These are phyloP conservation scores for Gymnocheta viridis DNA, from an alignment of 2,888 invertebrate genomes.

Conservation along the genomic window DNA sequence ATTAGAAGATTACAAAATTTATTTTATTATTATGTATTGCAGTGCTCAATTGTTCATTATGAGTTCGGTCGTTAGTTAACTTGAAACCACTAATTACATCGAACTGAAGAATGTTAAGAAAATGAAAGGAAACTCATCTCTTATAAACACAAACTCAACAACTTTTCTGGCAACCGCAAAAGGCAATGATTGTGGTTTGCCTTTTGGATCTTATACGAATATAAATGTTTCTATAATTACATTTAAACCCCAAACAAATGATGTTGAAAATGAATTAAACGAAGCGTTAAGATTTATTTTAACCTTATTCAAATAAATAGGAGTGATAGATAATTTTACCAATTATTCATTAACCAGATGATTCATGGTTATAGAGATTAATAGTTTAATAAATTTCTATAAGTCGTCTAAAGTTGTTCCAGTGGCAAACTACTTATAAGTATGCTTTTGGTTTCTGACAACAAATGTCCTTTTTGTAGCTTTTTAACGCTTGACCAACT, in stretches of 20 bases:
- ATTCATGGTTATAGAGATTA: conserved; percentile 38
- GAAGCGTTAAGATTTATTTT: background rate
- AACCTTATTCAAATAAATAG: background rate
- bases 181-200: background rate
- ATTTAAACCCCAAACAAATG: background rate
- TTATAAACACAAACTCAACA: no score
- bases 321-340: background rate
- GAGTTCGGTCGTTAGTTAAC: no score
- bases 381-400: conserved; percentile 38
- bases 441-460: background rate
- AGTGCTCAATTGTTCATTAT: no score
- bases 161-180: background rate
- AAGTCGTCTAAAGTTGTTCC: conserved; percentile 25
- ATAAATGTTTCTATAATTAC: background rate
- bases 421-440: background rate
- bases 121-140: background rate
- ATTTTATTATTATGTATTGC: no score
- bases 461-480: conserved; percentile 4
- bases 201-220: background rate
- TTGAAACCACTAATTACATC: no score
- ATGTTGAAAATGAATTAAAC: background rate
- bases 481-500: conserved; percentile 30
- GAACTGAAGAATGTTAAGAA: background rate
- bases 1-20: no score
- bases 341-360: conserved; percentile 9